Conservation (phyloP, 2,797 vertebrate genomes). For the Emys orbicularis region DNA sequence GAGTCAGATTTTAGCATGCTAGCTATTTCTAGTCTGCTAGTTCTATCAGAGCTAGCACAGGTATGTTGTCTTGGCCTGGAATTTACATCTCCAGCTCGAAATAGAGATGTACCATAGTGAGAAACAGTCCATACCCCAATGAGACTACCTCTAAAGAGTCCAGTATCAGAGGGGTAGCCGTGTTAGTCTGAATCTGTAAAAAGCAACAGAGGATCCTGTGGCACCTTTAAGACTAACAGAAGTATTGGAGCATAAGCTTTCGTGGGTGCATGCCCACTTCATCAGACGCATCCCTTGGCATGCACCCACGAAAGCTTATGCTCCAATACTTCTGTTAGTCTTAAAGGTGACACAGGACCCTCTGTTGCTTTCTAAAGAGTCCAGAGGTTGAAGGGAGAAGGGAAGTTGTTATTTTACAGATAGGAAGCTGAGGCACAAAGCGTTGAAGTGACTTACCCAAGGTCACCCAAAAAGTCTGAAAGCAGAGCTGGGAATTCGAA, state of each 20-base stretch:
- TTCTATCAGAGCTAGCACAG: not conserved
- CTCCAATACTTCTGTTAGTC: no score
- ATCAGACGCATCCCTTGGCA: no score
- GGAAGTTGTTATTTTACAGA: not conserved
- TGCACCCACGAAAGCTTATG: no score
- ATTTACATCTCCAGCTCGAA: not conserved
- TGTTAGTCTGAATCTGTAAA: no score
- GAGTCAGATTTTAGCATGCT: not conserved
- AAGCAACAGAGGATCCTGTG: no score
- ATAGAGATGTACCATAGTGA: not conserved
- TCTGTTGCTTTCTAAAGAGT: not conserved
- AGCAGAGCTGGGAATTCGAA: conserved; percentile 38
- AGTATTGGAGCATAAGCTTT: no score
- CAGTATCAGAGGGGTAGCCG: not conserved
- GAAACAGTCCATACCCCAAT: not conserved
- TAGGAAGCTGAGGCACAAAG: not conserved
- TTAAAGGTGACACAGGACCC: no score
- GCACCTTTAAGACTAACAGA: no score
- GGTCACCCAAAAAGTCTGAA: conserved; percentile 17
- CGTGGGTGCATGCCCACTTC: no score
- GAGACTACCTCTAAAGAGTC: not conserved
- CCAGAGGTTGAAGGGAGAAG: not conserved
- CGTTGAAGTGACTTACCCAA: conserved; percentile 32
- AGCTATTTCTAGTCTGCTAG: not conserved
- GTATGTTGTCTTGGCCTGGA: not conserved